A percentile compares a stretch with the other conserved stretches of the same genome.
These are phyloP conservation scores for Lepidurus couesii DNA, from an alignment of 1,140 invertebrate species.

Conservation along the genomic window DNA sequence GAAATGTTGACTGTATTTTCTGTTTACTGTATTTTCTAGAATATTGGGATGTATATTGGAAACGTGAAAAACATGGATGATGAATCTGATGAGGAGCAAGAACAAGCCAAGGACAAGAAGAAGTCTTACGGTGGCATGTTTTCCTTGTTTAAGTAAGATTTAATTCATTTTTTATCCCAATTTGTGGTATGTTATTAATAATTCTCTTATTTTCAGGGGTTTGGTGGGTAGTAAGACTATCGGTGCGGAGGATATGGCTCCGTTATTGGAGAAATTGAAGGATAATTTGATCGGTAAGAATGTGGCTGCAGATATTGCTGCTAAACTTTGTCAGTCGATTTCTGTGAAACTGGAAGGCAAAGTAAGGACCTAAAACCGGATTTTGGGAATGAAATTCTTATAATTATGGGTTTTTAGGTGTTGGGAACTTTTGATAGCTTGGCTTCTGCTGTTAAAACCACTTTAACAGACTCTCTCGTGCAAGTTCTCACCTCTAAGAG, in stretches of 20 bases:
- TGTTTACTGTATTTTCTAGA: no score
- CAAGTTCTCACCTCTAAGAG: constrained; percentile 90
- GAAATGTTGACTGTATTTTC: constrained; percentile 28
- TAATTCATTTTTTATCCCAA: constrained; percentile 3
- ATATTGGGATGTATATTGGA: constrained; percentile 75
- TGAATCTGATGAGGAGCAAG: constrained; percentile 50
- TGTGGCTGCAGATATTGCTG: constrained; percentile 92
- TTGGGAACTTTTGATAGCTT: constrained; percentile 90
- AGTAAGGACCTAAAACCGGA: constrained; percentile 46
- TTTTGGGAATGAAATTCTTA: background rate
- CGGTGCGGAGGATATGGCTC: constrained; percentile 65
- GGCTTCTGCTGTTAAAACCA: constrained; percentile 70
- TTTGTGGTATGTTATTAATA: background rate
- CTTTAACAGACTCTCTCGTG: constrained; percentile 74
- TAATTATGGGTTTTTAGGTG: constrained; percentile 43
- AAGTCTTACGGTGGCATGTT: constrained; percentile 53
- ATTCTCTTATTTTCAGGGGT: constrained; percentile 50
- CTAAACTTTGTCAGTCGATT: constrained; percentile 92
- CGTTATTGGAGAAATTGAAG: constrained; percentile 87
- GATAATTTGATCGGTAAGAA: constrained; percentile 97
- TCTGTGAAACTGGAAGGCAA: constrained; percentile 88
- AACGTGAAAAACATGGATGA: constrained; percentile 60
- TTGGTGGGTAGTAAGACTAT: constrained; percentile 81
- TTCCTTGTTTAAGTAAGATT: constrained; percentile 62
- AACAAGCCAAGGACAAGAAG: constrained; percentile 42